These are phyloP conservation scores for Harpalus rufipes DNA, from an alignment of 2,888 invertebrate species.

Conservation along the genomic window DNA sequence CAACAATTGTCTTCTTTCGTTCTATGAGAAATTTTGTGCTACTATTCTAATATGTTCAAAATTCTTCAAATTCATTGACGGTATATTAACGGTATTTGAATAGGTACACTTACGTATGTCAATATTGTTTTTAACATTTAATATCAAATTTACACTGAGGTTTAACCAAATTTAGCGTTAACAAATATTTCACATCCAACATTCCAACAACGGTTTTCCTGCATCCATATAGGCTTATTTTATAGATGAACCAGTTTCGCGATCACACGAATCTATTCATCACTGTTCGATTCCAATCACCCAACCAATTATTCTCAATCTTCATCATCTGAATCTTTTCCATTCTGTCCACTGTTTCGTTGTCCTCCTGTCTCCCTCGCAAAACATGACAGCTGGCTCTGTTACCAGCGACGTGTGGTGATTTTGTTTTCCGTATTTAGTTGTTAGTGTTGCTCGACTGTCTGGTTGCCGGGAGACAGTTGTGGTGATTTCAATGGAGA, in stretches of 20 bases:
- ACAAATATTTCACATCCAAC: background rate
- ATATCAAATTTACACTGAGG: too few species aligned
- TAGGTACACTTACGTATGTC: too few species aligned
- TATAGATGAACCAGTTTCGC: conserved; percentile 13
- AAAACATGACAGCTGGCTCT: conserved; percentile 9
- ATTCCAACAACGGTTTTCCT: background rate
- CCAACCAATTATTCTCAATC: background rate
- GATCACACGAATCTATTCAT: background rate
- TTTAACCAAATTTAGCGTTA: background rate
- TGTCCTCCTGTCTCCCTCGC: conserved; percentile 14
- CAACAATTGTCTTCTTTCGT: too few species aligned
- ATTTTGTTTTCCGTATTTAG: conserved; percentile 58
- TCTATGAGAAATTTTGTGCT: too few species aligned
- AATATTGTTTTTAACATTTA: too few species aligned
- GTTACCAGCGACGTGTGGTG: conserved; percentile 21
- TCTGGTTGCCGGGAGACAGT: conserved; percentile 12
- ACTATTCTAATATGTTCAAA: too few species aligned
- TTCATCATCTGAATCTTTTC: background rate
- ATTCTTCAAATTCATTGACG: too few species aligned
- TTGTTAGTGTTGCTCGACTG: conserved; percentile 36
- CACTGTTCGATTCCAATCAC: background rate
- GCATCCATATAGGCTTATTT: conserved; percentile 13
- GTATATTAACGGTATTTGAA: too few species aligned
- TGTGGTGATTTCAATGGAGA: conserved; percentile 51
- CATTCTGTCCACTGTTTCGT: background rate